Evolutionary conservation across 2,888 invertebrate genomes (phyloP), one percentile per base, ranked within the genome.

Genomic region (Drosophila stalkeri): DNA sequence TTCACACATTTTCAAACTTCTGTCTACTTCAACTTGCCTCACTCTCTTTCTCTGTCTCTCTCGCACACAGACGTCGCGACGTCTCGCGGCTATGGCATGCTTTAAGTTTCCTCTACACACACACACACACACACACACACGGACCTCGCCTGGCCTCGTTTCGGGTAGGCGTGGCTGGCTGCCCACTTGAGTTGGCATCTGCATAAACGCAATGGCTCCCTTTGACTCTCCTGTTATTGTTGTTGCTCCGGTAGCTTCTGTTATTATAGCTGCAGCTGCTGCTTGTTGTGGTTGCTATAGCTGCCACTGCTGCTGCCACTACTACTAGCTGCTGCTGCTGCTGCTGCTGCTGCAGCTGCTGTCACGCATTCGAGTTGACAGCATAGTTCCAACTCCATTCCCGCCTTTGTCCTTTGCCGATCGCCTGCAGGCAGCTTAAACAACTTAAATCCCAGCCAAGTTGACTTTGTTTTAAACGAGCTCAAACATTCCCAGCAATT

Each of bases 171-270:
- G 64, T 37, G 47, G 43, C 70, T 71, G 72, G 43, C 70, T 73
- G 66, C 85, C 87, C 85, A 87, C 85, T 85, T 89, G 80, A 85
- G 77, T 73, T 84, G 85, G 87, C 85, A 85, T 85, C 84, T 85
- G 85, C 84, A 85, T 85, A 85, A 85, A 85, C 82, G 89, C 84
- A 84, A 67, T 43, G 77, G 35, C 69, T 60, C 65, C 86, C 68
- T 70, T 70, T 66, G 75, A 71, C 66, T 70, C 62, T 55, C 20
- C 31, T 54, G 33, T 57, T 60, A 63, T 62, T 64, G 66, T 62
- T 68, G 60, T 59, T 62, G 57, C 66, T 76, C 54, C 64, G n/a
- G 60, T 39, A 55, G 73, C 71, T 57, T 67, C n/a, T 66, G 67
- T 79, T 66, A 57, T 77, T 63, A 47, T 54, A 37, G 51, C 49